phyloP scores from a whole-genome alignment of 2,888 invertebrate species.

The Troides helena region DNA sequence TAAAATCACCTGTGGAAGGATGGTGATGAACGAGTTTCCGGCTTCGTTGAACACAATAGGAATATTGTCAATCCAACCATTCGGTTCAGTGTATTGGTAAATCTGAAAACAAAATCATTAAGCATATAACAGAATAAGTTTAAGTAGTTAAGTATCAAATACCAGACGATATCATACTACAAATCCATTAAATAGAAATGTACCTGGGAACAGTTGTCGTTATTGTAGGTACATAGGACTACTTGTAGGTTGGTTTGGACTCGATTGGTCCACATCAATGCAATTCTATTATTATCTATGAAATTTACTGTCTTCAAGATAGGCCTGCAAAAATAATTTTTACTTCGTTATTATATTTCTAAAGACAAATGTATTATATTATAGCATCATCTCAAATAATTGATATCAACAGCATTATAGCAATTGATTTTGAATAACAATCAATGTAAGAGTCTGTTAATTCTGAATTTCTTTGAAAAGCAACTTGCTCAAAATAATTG shows the following conservation, averaged over 20 bases:
- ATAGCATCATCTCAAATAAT: no score
- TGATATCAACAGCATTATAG: no score
- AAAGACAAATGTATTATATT: no score
- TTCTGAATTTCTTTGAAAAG: no score
- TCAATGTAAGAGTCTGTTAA: no score
- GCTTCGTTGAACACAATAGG: constrained; percentile 84
- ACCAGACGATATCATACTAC: neutral
- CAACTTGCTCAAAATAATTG: no score
- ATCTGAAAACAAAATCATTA: constrained; percentile 64
- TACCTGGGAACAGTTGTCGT: constrained; percentile 53
- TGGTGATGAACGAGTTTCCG: constrained; percentile 85
- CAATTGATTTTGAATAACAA: no score
- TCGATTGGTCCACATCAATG: constrained; percentile 93
- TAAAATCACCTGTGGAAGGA: constrained; percentile 82
- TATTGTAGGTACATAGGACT: constrained; percentile 80
- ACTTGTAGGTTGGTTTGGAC: constrained; percentile 85
- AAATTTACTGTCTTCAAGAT: constrained; percentile 87
- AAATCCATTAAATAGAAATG: neutral
- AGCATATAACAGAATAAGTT: neutral
- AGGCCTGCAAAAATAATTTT: constrained; percentile 58
- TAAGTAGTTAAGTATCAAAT: neutral
- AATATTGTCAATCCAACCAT: constrained; percentile 91
- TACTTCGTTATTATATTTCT: no score
- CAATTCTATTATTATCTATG: constrained; percentile 84
- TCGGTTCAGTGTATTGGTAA: constrained; percentile 63